Conservation (phyloP, 1,140 invertebrate genomes). For the Tenebrio molitor region DNA sequence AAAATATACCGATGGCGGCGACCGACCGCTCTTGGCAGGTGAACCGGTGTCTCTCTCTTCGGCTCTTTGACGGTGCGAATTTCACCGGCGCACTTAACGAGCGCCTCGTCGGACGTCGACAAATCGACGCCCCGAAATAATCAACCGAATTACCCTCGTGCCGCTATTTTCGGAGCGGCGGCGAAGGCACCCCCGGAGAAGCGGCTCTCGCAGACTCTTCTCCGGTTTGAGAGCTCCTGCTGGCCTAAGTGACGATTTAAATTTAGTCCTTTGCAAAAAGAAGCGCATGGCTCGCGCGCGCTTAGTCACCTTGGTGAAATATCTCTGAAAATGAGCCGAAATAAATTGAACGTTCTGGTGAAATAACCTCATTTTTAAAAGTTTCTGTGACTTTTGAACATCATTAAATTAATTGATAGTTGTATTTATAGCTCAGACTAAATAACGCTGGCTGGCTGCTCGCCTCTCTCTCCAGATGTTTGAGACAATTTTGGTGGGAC, state of each 20-base stretch:
- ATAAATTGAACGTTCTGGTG: conserved; percentile 48
- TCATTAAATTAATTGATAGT: conserved; percentile 64
- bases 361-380: conserved; percentile 60
- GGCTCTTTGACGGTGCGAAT: background rate
- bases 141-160: background rate
- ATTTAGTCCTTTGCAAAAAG: conserved; percentile 3
- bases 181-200: too few species aligned
- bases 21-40: conserved; percentile 4
- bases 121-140: background rate
- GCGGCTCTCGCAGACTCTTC: too few species aligned
- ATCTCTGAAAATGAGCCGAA: conserved; percentile 33
- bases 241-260: too few species aligned
- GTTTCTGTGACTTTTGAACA: conserved; percentile 61
- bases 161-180: background rate
- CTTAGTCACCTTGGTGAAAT: conserved; percentile 28
- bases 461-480: conserved; percentile 56
- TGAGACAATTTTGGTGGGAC: conserved; percentile 54
- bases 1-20: conserved; percentile 3
- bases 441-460: conserved; percentile 55
- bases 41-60: background rate
- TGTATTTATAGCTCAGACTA: conserved; percentile 63
- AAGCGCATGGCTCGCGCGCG: background rate
- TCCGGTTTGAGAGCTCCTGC: too few species aligned
- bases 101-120: background rate
- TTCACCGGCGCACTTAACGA: background rate